phyloP scores from a whole-genome alignment of 1,140 invertebrate species.

The Drosophila watanabei region DNA sequence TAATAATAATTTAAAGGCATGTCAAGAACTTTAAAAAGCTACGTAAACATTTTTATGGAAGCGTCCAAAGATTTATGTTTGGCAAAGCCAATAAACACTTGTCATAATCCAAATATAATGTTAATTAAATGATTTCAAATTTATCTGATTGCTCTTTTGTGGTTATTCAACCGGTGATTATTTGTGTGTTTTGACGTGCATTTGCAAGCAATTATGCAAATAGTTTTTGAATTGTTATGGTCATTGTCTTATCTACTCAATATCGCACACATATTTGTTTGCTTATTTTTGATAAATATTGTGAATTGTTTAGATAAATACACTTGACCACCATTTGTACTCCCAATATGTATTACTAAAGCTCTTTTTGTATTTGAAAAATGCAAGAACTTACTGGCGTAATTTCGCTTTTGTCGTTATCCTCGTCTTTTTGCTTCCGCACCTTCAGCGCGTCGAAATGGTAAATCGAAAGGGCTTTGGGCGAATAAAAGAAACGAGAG shows the following conservation, averaged over 20 bases:
- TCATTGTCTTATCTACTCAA: background rate
- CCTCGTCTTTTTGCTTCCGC: background rate
- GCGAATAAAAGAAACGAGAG: constrained; percentile 16
- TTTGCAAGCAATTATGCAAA: constrained; percentile 10
- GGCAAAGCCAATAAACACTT: background rate
- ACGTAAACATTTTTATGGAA: background rate
- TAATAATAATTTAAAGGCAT: background rate
- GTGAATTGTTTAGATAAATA: background rate
- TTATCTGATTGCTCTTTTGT: background rate
- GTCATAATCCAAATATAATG: background rate
- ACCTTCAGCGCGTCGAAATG: background rate
- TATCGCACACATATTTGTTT: background rate
- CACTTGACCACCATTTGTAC: too few species aligned
- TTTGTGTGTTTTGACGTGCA: background rate
- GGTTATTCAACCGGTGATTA: background rate
- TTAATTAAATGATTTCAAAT: constrained; percentile 2
- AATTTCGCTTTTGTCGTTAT: constrained; percentile 1
- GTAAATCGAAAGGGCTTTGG: constrained; percentile 23
- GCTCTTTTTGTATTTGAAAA: background rate
- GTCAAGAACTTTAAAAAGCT: background rate
- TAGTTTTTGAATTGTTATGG: constrained; percentile 3
- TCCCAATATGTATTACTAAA: background rate
- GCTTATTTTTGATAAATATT: background rate
- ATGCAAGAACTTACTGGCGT: background rate
- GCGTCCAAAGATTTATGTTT: background rate